phyloP scores from a whole-genome alignment of 2,113 vertebrate genomes.

The Amphilophus citrinellus region DNA sequence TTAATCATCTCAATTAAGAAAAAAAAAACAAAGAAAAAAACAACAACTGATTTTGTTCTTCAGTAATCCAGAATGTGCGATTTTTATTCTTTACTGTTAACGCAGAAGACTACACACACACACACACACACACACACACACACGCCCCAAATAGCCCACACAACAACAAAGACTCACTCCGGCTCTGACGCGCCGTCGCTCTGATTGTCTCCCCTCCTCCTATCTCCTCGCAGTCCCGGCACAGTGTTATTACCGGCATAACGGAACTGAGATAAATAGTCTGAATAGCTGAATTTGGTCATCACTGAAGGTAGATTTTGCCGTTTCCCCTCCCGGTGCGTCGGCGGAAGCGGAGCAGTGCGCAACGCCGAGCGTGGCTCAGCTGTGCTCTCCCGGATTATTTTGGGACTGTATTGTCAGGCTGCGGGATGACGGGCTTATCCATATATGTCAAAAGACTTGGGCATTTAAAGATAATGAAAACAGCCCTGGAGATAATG shows the following conservation, averaged over 20 bases:
- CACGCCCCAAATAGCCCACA: background rate
- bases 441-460: slow-evolving; percentile 88
- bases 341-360: slow-evolving; percentile 40
- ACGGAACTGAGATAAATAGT: slow-evolving; percentile 93
- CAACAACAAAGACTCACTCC: slow-evolving; percentile 86
- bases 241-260: slow-evolving; percentile 67
- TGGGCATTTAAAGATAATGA: slow-evolving; percentile 59
- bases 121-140: background rate
- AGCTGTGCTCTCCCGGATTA: slow-evolving; percentile 87
- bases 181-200: slow-evolving; percentile 73
- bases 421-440: slow-evolving; percentile 84
- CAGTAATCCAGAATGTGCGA: background rate
- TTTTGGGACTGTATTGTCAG: slow-evolving; percentile 90
- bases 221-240: slow-evolving; percentile 39
- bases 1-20: background rate
- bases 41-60: background rate
- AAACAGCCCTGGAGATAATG: slow-evolving; percentile 43
- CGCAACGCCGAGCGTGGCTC: slow-evolving; percentile 81
- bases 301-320: slow-evolving; percentile 67
- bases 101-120: background rate
- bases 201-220: slow-evolving; percentile 65
- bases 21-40: background rate
- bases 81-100: background rate
- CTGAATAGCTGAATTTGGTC: slow-evolving; percentile 93
- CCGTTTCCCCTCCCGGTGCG: background rate